These are phyloP conservation scores for Syndactyla subalaris DNA, from an alignment of 2,797 vertebrate genomes.

Conservation along the genomic window DNA sequence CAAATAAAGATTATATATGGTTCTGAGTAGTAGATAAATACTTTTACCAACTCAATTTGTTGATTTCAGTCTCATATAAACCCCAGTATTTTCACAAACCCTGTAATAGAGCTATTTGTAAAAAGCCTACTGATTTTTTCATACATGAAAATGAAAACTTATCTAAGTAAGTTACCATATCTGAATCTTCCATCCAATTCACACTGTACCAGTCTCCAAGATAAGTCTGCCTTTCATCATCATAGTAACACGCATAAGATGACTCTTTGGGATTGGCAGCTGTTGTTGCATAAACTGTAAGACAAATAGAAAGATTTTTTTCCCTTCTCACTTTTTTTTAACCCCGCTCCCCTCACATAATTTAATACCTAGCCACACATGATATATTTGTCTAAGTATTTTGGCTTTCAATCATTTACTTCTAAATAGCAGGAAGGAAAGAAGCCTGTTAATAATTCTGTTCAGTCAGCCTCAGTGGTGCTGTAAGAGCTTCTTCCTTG, in stretches of 20 bases:
- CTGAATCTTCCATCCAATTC: slow-evolving; percentile 99
- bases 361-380: neutral
- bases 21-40: neutral
- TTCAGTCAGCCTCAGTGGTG: neutral
- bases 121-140: neutral
- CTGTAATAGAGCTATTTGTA: neutral
- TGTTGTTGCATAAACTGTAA: slow-evolving; percentile 92
- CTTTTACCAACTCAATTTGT: neutral
- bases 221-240: slow-evolving; percentile 88
- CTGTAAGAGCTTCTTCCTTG: neutral
- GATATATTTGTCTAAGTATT: neutral
- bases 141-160: neutral
- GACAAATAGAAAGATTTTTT: neutral
- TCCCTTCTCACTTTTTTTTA: neutral
- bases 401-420: neutral
- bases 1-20: neutral
- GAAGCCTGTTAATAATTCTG: neutral
- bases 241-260: slow-evolving; percentile 96
- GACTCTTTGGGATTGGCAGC: slow-evolving; percentile 90
- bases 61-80: neutral
- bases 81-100: neutral
- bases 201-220: slow-evolving; percentile 98
- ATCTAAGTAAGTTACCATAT: slow-evolving; percentile 76
- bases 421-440: neutral
- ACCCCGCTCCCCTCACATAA: neutral